phyloP scores from a whole-genome alignment of 2,797 vertebrate species.

The Characodon lateralis region DNA sequence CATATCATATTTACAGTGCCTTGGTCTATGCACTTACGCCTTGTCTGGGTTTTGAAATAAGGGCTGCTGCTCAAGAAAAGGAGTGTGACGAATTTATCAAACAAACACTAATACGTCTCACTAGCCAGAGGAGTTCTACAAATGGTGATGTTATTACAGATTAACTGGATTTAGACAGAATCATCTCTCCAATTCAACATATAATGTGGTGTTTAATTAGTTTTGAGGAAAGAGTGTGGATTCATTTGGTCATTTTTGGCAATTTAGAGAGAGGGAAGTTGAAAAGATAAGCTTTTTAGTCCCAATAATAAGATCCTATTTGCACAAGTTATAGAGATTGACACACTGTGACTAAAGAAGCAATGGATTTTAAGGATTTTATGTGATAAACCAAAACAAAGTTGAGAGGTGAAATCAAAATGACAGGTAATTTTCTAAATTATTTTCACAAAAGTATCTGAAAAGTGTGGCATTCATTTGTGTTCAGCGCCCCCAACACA shows the following conservation, averaged over 20 bases:
- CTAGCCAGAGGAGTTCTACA: conserved; percentile 6
- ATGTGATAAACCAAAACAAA: background rate
- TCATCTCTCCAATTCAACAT: conserved; percentile 10
- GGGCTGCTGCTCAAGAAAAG: conserved; percentile 27
- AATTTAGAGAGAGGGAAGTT: conserved; percentile 4
- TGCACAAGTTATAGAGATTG: too few relatives aligned
- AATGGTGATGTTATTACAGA: conserved; percentile 14
- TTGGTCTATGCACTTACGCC: conserved; percentile 22
- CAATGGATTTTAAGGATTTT: too few relatives aligned
- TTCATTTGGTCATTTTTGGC: background rate
- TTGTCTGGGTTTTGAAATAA: conserved; percentile 37
- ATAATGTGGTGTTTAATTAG: conserved; percentile 8
- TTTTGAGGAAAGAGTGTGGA: background rate
- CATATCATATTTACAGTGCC: conserved; percentile 27
- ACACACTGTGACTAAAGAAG: background rate
- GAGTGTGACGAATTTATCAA: conserved; percentile 21
- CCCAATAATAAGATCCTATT: background rate
- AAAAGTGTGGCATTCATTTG: background rate
- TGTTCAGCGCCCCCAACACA: background rate
- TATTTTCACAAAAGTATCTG: too few relatives aligned
- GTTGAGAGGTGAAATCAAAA: background rate
- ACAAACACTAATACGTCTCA: conserved; percentile 4
- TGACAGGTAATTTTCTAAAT: too few relatives aligned
- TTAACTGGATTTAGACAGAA: conserved; percentile 4
- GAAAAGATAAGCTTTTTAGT: conserved; percentile 7